Evolutionary conservation across 1,140 invertebrate species (phyloP).

Genomic region (Dreissena polymorpha): DNA sequence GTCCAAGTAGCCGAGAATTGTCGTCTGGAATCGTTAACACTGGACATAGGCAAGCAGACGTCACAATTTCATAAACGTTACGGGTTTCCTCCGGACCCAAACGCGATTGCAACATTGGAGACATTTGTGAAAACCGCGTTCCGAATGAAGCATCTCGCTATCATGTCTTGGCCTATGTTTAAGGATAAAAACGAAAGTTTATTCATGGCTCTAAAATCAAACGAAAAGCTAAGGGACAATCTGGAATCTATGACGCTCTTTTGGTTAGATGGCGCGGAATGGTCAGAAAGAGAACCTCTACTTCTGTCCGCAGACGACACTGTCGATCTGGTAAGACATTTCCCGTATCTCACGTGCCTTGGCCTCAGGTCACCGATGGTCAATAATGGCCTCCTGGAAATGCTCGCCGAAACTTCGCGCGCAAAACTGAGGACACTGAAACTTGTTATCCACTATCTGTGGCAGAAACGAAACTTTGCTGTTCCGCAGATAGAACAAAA

Average conservation of each 20-base stretch:
- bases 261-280: constrained; percentile 55
- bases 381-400: constrained; percentile 56
- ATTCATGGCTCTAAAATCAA: constrained; percentile 54
- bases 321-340: constrained; percentile 43
- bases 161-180: constrained; percentile 64
- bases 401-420: constrained; percentile 46
- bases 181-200: constrained; percentile 46
- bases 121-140: constrained; percentile 56
- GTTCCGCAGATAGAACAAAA: constrained; percentile 52
- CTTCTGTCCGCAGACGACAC: constrained; percentile 37
- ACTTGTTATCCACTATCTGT: constrained; percentile 60
- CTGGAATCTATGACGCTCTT: constrained; percentile 62
- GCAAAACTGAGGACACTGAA: constrained; percentile 52
- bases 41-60: constrained; percentile 58
- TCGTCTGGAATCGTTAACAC: constrained; percentile 59
- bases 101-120: constrained; percentile 49
- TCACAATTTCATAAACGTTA: constrained; percentile 45
- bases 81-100: constrained; percentile 49
- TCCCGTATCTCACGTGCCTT: constrained; percentile 56
- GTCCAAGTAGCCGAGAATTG: constrained; percentile 46
- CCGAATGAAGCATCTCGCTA: constrained; percentile 56
- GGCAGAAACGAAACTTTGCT: constrained; percentile 3
- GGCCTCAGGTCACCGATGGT: constrained; percentile 63
- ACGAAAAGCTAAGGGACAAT: constrained; percentile 49
- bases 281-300: constrained; percentile 58